Percentiles rank a stretch among this genome's conserved stretches.
phyloP scores from a whole-genome alignment of 2,888 invertebrate genomes.

The Harpalus rubripes region DNA sequence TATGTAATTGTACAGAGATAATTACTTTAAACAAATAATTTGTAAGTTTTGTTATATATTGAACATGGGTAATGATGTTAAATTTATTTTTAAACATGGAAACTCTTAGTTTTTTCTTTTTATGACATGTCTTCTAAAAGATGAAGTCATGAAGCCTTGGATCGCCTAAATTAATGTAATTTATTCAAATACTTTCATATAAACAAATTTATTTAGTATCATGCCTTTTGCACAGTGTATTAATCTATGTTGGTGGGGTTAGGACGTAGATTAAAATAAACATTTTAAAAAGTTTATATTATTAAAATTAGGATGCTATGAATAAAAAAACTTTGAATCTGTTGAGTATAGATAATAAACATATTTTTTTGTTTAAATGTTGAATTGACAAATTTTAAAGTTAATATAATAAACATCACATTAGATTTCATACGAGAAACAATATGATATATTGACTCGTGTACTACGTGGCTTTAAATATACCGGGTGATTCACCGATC shows the following conservation, averaged over 20 bases:
- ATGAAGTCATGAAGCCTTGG: background rate
- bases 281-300: no score
- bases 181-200: background rate
- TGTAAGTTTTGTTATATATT: background rate
- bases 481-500: no score
- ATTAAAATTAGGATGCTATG: no score
- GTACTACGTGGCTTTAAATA: no score
- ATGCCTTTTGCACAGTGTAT: background rate
- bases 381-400: no score
- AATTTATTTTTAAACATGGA: conserved; percentile 4
- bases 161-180: background rate
- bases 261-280: no score
- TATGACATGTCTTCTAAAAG: background rate
- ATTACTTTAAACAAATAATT: background rate
- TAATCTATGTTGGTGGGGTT: background rate
- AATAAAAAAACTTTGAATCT: no score
- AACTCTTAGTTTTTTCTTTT: background rate
- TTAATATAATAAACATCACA: no score
- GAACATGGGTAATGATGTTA: background rate
- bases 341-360: no score
- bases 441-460: no score
- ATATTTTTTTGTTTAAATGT: no score
- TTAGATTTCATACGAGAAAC: no score
- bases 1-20: background rate
- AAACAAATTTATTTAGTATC: background rate